These are phyloP conservation scores for Cheilosia vulpina DNA, from an alignment of 2,888 invertebrate species.

Conservation along the genomic window DNA sequence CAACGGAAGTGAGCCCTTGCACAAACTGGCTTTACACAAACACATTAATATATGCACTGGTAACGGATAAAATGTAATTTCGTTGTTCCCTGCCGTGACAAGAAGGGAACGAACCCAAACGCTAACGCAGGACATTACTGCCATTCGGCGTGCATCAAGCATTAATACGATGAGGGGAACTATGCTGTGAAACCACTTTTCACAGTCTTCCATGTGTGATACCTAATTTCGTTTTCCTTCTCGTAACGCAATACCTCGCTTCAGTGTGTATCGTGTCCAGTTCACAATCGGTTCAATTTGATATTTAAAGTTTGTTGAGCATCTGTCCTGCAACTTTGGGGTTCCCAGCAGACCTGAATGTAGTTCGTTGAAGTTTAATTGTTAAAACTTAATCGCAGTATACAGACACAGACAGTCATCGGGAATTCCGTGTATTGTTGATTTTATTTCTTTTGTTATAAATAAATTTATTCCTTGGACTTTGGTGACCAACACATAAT, in stretches of 20 bases:
- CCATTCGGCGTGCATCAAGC: slow-evolving; percentile 30
- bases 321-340: slow-evolving; percentile 44
- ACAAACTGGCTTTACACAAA: slow-evolving; percentile 24
- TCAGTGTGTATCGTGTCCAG: slow-evolving; percentile 12
- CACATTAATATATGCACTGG: slow-evolving; percentile 8
- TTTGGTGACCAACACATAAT: not conserved
- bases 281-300: slow-evolving; percentile 39
- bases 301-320: slow-evolving; percentile 22
- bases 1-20: slow-evolving; percentile 62
- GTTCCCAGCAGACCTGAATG: slow-evolving; percentile 11
- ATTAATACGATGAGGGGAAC: slow-evolving; percentile 46
- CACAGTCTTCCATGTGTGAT: slow-evolving; percentile 24
- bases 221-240: slow-evolving; percentile 11
- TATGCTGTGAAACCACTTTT: slow-evolving; percentile 65
- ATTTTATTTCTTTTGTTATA: slow-evolving; percentile 9
- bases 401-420: slow-evolving; percentile 13
- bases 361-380: slow-evolving; percentile 35
- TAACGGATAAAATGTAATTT: slow-evolving; percentile 31
- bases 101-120: slow-evolving; percentile 29
- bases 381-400: slow-evolving; percentile 21
- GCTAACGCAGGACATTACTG: slow-evolving; percentile 50
- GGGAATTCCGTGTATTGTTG: slow-evolving; percentile 13
- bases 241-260: slow-evolving; percentile 12
- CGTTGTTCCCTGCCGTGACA: slow-evolving; percentile 18
- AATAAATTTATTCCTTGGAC: not conserved